Evolutionary conservation across 2,888 invertebrate genomes (phyloP), one percentile per base, ranked within the genome.

Genomic region (Antheraea assamensis): DNA sequence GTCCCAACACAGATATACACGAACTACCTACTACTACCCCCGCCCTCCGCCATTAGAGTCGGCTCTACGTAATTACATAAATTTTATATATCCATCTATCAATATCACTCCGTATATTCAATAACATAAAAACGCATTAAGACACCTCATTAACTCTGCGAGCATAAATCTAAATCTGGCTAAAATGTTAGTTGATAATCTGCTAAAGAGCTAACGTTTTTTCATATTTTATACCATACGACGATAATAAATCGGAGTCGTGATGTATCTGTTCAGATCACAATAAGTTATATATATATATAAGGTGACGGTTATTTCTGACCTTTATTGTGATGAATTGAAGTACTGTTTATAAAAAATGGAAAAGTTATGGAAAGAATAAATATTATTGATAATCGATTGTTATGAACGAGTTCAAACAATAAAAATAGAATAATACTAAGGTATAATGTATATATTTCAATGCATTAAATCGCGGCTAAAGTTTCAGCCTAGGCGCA

Each of bases 161-260:
- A 83, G 84, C 88, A 89, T 88, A 89, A 90, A 89, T 90, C 89
- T 87, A 89, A 88, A 90, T 90, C 89, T 88, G 83, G 82, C 86
- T 82, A 87, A 86, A 89, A 88, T 84, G 86, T 81, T 86, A 84
- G 83, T 83, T 86, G 85, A 92, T 92, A 92, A 93, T 93, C 89
- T 87, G 86, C 83, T 89, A 90, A 92, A 92, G 90, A 91, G 92
- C 89, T 82, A 80, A 81, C 79, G 79, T 82, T 87, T 85, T 86
- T 85, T 49, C 15, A 27, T 17, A 27, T 66, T 74, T 74, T 74
- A 74, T 10, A 68, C 13, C 24, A 15, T 35, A 71, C 74, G 74
- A 71, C n/a, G n/a, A n/a, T n/a, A n/a, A n/a, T 71, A 42, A 70
- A 27, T 73, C 72, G 49, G 58, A 21, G 30, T 72, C 70, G 70